Conservation (phyloP, 2,113 vertebrate species). For the Phalacrocorax carbo region DNA sequence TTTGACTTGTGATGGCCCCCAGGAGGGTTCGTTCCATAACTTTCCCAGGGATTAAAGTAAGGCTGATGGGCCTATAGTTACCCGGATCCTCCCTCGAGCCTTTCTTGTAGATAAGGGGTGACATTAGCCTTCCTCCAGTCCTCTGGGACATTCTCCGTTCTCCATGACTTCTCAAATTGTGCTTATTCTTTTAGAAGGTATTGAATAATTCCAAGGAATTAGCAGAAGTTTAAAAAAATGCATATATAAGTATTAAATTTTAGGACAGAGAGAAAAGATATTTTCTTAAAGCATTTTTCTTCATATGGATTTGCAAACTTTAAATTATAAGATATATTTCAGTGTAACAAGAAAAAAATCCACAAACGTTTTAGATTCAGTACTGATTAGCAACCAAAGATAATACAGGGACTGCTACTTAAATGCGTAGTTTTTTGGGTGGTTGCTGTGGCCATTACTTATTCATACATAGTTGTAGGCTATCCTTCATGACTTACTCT, state of each 20-base stretch:
- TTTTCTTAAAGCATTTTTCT: neutral
- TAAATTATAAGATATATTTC: neutral
- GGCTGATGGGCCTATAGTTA: no score
- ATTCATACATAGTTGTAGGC: neutral
- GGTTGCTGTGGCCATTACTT: neutral
- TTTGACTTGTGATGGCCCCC: no score
- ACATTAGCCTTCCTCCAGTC: no score
- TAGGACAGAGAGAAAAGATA: neutral
- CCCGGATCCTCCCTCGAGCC: no score
- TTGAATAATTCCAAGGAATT: neutral
- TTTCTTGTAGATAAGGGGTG: no score
- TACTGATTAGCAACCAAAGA: neutral
- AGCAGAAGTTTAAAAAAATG: neutral
- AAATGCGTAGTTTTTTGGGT: neutral
- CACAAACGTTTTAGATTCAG: neutral
- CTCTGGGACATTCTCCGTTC: no score
- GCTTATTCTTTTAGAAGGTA: neutral
- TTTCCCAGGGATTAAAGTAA: no score
- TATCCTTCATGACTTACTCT: neutral
- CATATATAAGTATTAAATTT: neutral
- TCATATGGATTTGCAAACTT: neutral
- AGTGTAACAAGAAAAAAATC: neutral
- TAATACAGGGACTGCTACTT: neutral
- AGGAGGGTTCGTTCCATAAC: no score
- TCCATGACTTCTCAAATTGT: neutral